Percentiles rank a stretch among this genome's conserved stretches.
Evolutionary conservation across 2,113 vertebrate genomes (phyloP).

Genomic region (Centrocercus urophasianus): DNA sequence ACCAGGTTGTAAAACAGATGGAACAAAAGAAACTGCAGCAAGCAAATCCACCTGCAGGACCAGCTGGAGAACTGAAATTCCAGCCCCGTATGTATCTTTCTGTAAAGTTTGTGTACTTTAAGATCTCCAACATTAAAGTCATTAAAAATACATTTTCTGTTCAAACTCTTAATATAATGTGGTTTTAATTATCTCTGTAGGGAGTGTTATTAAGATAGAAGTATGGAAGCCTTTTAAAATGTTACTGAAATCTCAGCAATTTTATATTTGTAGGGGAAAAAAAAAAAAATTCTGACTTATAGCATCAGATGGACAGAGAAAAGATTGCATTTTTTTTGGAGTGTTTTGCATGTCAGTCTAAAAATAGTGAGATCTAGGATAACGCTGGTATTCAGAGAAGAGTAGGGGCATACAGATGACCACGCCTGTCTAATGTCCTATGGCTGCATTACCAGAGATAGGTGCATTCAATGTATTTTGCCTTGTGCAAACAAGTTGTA

Average conservation of each 20-base stretch:
- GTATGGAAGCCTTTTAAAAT: not conserved
- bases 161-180: not conserved
- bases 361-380: not conserved
- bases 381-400: not conserved
- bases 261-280: not conserved
- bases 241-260: not conserved
- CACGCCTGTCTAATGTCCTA: not conserved
- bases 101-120: not conserved
- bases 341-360: not conserved
- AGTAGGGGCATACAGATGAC: not conserved
- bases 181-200: not conserved
- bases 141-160: not conserved
- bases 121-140: not conserved
- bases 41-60: conserved; percentile 78
- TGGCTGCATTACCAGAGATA: not conserved
- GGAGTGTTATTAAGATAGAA: not conserved
- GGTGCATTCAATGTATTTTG: not conserved
- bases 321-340: not conserved
- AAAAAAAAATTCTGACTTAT: not conserved
- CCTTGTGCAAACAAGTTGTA: not conserved
- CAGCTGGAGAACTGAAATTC: conserved; percentile 79
- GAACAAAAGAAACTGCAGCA: conserved; percentile 90
- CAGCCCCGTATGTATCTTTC: conserved; percentile 76
- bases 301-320: not conserved
- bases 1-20: conserved; percentile 92